Evolutionary conservation across 2,888 invertebrate genomes (phyloP), one percentile per base, ranked within the genome.

Genomic region (Andrena fulva): DNA sequence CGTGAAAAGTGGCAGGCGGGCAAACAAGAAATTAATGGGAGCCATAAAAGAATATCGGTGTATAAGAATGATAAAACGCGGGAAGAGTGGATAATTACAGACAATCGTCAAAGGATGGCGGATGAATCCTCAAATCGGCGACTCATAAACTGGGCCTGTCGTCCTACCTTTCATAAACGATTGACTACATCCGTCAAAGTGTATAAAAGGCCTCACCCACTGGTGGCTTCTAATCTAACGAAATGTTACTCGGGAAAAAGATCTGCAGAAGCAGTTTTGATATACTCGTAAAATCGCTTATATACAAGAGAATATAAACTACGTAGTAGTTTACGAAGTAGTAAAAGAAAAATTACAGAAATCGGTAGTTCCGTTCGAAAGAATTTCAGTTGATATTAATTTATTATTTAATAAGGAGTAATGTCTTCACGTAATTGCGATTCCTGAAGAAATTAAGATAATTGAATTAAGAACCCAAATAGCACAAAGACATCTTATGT

Each of bases 71-170:
- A 29, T 52, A 35, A 62, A 54, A 74, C 20, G n/a, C 12, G 48
- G 12, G 16, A 16, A 54, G 50, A 42, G 52, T 7, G 29, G 31
- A 24, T 10, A 63, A 76, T 63, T 54, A 63, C n/a, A 24, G 42
- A 52, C 60, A 50, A 69, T 69, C 29, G 27, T 16, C 12, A 20
- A 60, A 27, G 33, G 12, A 35, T 6, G n/a, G 20, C 10, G 2
- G 16, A 33, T 70, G 35, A 71, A 42, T 62, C 24, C 1, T 35
- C 16, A 12, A 27, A 16, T 62, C n/a, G 24, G 7, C 62, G 29
- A n/a, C 54, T 76, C 20, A 71, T 70, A 70, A 42, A 54, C 31
- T 35, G 52, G 50, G 20, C 1, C 24, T 31, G 29, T 70, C 62
- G 20, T 6, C 35, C 16, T 54, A 29, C 0, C 24, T 54, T 62